Evolutionary conservation across 2,113 vertebrate genomes (phyloP).

Genomic region (Protobothrops flavoviridis): DNA sequence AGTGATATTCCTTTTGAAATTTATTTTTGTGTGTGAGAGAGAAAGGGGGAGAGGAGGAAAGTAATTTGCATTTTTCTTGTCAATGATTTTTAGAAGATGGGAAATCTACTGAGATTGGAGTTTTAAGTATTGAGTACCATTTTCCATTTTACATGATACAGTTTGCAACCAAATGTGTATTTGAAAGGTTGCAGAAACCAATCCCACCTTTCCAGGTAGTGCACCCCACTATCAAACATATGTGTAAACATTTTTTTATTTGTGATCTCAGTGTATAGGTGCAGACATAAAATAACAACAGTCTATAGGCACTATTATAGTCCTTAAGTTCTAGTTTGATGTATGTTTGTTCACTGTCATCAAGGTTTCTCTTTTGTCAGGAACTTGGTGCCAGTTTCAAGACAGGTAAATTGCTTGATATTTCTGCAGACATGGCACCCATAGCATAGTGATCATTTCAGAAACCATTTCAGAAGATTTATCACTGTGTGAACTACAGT

Average conservation of each 20-base stretch:
- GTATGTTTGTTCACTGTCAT: not conserved
- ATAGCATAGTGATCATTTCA: not conserved
- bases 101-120: not conserved
- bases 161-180: not conserved
- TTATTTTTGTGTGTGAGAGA: not conserved
- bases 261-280: not conserved
- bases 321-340: not conserved
- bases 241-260: not conserved
- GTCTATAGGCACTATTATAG: not conserved
- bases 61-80: not conserved
- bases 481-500: not conserved
- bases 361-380: not conserved
- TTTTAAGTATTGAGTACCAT: rapidly evolving
- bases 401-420: not conserved
- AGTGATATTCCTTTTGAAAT: not conserved
- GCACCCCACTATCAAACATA: not conserved
- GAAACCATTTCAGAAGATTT: not conserved
- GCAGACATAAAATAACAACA: not conserved
- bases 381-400: not conserved
- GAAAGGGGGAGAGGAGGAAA: not conserved
- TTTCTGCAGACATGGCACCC: no score
- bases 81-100: not conserved
- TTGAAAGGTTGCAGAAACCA: not conserved
- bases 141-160: not conserved
- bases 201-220: not conserved